Conservation (phyloP, 2,888 invertebrate genomes). For the Hyalella azteca region DNA sequence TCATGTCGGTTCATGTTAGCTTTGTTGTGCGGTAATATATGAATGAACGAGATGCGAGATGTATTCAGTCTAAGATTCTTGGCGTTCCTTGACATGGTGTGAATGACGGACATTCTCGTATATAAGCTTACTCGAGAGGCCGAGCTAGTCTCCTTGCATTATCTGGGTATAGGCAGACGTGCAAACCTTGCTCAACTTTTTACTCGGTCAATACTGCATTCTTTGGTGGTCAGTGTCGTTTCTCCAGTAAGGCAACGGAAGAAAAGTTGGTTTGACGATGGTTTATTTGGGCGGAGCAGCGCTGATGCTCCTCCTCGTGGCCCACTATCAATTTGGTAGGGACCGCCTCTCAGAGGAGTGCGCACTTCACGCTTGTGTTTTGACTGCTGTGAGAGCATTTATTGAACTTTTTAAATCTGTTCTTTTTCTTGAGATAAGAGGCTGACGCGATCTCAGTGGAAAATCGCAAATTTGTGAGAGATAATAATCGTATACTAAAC, state of each 20-base stretch:
- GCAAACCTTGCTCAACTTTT: not conserved
- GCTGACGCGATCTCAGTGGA: constrained; percentile 21
- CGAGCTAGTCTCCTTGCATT: not conserved
- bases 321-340: not conserved
- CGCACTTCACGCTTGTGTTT: constrained; percentile 2
- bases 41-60: not conserved
- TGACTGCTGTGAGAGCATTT: constrained; percentile 6
- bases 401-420: constrained; percentile 3
- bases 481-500: constrained; percentile 13
- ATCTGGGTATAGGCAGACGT: not conserved
- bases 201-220: constrained; percentile 25
- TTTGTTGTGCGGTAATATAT: not conserved
- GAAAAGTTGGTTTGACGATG: constrained; percentile 24
- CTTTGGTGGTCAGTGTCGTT: constrained; percentile 35
- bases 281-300: not conserved
- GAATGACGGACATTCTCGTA: not conserved
- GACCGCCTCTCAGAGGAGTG: not conserved
- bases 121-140: not conserved
- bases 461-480: constrained; percentile 35
- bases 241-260: constrained; percentile 22
- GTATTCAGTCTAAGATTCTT: not conserved
- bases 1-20: not conserved
- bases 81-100: constrained; percentile 12
- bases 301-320: not conserved
- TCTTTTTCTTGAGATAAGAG: constrained; percentile 19